Evolutionary conservation across 1,140 invertebrate genomes (phyloP).

Genomic region (Halotydeus destructor): DNA sequence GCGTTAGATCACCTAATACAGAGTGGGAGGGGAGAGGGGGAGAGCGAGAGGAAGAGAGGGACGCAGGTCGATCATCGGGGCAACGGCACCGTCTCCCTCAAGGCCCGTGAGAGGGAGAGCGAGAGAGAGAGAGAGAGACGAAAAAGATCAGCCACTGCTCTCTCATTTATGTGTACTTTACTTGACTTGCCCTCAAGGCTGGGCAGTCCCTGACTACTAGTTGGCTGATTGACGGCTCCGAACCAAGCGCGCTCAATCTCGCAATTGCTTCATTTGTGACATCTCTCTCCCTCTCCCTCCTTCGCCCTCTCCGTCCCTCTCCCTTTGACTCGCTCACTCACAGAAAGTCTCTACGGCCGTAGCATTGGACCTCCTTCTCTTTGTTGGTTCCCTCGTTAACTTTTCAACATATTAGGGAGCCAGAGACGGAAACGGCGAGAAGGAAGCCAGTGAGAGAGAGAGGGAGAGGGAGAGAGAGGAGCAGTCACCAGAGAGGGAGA

Average conservation of each 20-base stretch:
- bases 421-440: no score
- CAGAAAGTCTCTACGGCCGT: no score
- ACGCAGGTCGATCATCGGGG: no score
- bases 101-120: no score
- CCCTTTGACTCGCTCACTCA: not conserved
- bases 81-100: no score
- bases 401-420: no score
- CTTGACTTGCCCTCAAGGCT: not conserved
- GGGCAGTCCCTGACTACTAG: not conserved
- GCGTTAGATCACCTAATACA: not conserved
- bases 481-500: no score
- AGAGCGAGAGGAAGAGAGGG: no score
- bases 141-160: not conserved
- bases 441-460: no score
- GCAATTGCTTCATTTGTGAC: not conserved
- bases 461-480: no score
- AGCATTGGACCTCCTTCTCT: no score
- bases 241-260: not conserved
- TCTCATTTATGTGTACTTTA: not conserved
- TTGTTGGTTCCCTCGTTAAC: no score
- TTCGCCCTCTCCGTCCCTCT: not conserved
- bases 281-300: not conserved
- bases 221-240: not conserved
- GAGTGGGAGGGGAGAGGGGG: not conserved
- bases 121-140: slow-evolving; percentile 8